A percentile compares a stretch with the other conserved stretches of the same genome.
phyloP scores from a whole-genome alignment of 2,888 invertebrate species.

The Drosophila hamatofila region DNA sequence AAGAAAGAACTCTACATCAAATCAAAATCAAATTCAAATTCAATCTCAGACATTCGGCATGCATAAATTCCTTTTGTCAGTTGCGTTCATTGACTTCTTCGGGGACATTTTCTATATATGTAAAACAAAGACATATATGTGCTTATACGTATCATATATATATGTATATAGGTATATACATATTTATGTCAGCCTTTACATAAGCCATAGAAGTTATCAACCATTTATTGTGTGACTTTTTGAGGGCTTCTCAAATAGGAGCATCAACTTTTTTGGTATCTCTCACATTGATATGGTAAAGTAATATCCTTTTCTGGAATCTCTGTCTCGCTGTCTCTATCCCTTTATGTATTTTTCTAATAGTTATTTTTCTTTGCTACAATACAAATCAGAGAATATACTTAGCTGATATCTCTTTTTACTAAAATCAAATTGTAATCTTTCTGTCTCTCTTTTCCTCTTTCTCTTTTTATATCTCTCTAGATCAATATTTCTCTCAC shows the following conservation, averaged over 20 bases:
- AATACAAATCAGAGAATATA: not conserved
- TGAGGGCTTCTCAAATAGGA: conserved; percentile 35
- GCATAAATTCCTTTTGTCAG: conserved; percentile 39
- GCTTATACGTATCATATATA: not conserved
- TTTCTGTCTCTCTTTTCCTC: not conserved
- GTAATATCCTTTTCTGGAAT: not conserved
- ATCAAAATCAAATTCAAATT: conserved; percentile 25
- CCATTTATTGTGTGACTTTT: conserved; percentile 2
- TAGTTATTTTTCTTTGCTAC: not conserved
- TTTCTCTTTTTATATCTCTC: not conserved
- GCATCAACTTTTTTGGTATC: not conserved
- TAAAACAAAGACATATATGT: not conserved
- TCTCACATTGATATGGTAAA: not conserved
- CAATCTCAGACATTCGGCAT: conserved; percentile 38
- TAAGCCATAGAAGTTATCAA: conserved; percentile 51
- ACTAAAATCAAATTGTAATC: too few species aligned
- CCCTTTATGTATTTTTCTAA: too few species aligned
- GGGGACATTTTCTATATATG: conserved; percentile 36
- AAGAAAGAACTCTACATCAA: conserved; percentile 14
- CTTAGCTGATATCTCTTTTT: too few species aligned
- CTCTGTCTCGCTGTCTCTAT: too few species aligned
- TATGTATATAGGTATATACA: not conserved
- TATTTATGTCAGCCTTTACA: not conserved
- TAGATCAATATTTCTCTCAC: too few species aligned
- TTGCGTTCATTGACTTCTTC: conserved; percentile 44